Evolutionary conservation across 2,888 invertebrate genomes (phyloP).

Genomic region (Hylaea fasciaria): DNA sequence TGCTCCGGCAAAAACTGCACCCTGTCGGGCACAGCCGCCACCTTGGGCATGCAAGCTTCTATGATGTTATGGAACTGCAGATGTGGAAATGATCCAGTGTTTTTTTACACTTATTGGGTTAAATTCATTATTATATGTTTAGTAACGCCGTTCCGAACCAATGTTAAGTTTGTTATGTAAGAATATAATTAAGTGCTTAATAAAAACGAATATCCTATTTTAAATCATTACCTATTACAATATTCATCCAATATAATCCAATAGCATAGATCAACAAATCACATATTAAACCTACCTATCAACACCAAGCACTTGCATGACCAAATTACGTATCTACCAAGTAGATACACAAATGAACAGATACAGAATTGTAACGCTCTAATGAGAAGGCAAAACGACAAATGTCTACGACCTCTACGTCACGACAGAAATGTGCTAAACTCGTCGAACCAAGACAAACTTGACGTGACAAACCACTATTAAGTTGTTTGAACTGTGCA

Average conservation of each 20-base stretch:
- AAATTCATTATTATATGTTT: too few relatives aligned
- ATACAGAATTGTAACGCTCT: constrained; percentile 75
- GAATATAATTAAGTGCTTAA: too few relatives aligned
- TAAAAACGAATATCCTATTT: too few relatives aligned
- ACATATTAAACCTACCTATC: constrained; percentile 12
- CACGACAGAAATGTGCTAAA: constrained; percentile 78
- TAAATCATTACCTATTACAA: not conserved
- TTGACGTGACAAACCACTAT: constrained; percentile 73
- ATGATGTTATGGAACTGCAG: not conserved
- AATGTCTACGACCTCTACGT: constrained; percentile 72
- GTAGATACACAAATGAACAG: constrained; percentile 34
- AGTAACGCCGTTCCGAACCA: too few relatives aligned
- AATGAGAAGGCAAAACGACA: constrained; percentile 75
- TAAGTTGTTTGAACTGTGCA: constrained; percentile 66
- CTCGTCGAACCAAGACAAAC: constrained; percentile 70
- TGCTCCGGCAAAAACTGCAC: constrained; percentile 41
- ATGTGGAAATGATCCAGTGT: not conserved
- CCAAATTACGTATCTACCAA: constrained; percentile 26
- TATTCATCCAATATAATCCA: not conserved
- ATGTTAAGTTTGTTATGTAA: too few relatives aligned
- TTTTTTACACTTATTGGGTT: too few relatives aligned
- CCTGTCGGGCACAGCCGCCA: constrained; percentile 21
- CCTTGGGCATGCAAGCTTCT: not conserved
- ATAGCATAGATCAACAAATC: constrained; percentile 9
- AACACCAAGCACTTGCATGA: constrained; percentile 3